Conservation (phyloP, 2,888 invertebrate genomes). For the Troglohyphantes excavatus region DNA sequence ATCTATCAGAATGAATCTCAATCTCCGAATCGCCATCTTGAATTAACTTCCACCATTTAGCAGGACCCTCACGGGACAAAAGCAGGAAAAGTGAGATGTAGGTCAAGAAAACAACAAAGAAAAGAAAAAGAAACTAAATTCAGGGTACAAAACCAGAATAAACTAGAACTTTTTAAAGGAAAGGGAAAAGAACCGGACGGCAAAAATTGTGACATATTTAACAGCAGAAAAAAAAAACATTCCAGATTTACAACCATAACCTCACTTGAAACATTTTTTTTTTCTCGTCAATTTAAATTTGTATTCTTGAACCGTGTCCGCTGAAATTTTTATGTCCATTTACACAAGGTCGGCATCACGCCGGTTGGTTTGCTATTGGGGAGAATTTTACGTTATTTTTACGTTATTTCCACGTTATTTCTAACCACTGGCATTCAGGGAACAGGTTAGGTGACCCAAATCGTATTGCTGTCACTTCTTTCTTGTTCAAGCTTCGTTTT, state of each 20-base stretch:
- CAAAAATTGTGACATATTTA: conserved; percentile 61
- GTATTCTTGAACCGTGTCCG: conserved; percentile 43
- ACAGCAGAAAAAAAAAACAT: conserved; percentile 32
- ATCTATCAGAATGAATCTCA: too few relatives aligned
- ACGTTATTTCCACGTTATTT: conserved; percentile 8
- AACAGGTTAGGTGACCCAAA: conserved; percentile 75
- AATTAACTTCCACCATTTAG: too few relatives aligned
- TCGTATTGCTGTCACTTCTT: conserved; percentile 41
- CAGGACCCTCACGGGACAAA: conserved; percentile 6
- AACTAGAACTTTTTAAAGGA: conserved; percentile 67
- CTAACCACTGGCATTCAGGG: conserved; percentile 48
- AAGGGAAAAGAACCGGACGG: conserved; percentile 38
- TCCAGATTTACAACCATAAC: conserved; percentile 30
- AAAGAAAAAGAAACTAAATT: conserved; percentile 33
- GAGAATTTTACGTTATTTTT: too few relatives aligned
- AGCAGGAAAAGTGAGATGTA: conserved; percentile 67
- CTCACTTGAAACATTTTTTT: neutral
- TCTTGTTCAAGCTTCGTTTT: conserved; percentile 21
- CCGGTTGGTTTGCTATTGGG: conserved; percentile 44
- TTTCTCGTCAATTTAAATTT: conserved; percentile 3
- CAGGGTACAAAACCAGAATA: conserved; percentile 68
- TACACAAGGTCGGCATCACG: conserved; percentile 66
- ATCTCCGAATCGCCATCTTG: too few relatives aligned
- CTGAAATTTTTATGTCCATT: conserved; percentile 31
- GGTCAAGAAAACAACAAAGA: conserved; percentile 65